A percentile compares a stretch with the other conserved stretches of the same genome.
Conservation (phyloP, 1,140 invertebrate species). For the Drosophila willistoni region DNA sequence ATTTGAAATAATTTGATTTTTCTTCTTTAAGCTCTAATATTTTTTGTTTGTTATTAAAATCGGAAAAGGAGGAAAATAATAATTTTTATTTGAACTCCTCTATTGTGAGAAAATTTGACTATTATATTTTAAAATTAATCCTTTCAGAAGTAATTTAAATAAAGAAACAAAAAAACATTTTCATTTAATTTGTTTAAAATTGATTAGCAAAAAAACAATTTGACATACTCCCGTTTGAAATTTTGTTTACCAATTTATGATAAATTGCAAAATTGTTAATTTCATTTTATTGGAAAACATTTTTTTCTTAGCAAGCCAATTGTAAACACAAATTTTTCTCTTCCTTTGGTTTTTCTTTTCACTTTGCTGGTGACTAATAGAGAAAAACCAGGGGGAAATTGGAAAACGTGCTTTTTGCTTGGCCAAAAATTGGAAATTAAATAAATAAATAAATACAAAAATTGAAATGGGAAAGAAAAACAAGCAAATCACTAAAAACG, state of each 20-base stretch:
- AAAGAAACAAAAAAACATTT: no score
- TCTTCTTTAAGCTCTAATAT: no score
- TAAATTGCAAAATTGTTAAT: constrained; percentile 7
- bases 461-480: constrained; percentile 27
- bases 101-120: no score
- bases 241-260: not conserved
- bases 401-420: constrained; percentile 16
- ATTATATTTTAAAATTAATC: no score
- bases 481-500: constrained; percentile 25
- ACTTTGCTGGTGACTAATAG: constrained; percentile 15
- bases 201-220: not conserved
- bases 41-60: no score
- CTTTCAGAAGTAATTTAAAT: no score
- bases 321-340: constrained; percentile 12
- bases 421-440: constrained; percentile 44
- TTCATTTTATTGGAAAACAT: constrained; percentile 1
- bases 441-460: constrained; percentile 48
- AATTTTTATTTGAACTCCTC: no score
- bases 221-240: not conserved
- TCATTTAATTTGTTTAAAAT: no score
- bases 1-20: no score
- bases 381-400: constrained; percentile 16
- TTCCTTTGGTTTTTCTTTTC: not conserved
- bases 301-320: constrained; percentile 15
- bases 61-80: no score